Conservation (phyloP, 2,888 invertebrate genomes). For the Pseudococcus viburni region DNA sequence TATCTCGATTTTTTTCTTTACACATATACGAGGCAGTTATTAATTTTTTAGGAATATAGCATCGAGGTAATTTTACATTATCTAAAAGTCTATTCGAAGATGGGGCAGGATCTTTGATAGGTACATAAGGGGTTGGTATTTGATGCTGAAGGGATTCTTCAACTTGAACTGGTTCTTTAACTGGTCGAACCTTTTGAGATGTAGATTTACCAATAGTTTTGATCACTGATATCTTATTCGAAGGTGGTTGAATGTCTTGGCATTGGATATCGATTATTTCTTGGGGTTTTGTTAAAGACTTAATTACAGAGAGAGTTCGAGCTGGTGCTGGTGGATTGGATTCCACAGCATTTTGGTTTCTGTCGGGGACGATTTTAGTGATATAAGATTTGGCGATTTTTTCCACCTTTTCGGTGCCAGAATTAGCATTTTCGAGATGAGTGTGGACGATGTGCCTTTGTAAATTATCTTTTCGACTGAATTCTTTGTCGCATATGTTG, state of each 20-base stretch:
- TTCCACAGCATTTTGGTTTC: neutral
- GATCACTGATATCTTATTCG: neutral
- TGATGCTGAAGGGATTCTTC: neutral
- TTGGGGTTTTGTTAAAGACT: neutral
- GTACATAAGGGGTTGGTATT: neutral
- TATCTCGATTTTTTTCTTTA: conserved; percentile 3
- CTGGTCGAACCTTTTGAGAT: neutral
- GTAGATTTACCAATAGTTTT: neutral
- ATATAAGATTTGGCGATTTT: conserved; percentile 62
- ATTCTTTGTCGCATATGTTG: conserved; percentile 67
- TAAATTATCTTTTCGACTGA: conserved; percentile 67
- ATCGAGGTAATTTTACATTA: neutral
- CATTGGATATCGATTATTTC: neutral
- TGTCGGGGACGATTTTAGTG: conserved; percentile 62
- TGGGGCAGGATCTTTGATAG: neutral
- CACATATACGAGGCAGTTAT: conserved; percentile 33
- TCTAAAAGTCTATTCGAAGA: neutral
- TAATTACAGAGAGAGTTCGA: neutral
- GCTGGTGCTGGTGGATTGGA: neutral
- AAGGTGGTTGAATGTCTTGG: neutral
- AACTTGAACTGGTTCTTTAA: neutral
- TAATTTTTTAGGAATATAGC: conserved; percentile 13
- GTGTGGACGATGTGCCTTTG: conserved; percentile 67
- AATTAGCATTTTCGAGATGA: conserved; percentile 66
- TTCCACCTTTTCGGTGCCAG: conserved; percentile 42